Conservation (phyloP, 2,797 vertebrate species). For the Xiphophorus birchmanni region DNA sequence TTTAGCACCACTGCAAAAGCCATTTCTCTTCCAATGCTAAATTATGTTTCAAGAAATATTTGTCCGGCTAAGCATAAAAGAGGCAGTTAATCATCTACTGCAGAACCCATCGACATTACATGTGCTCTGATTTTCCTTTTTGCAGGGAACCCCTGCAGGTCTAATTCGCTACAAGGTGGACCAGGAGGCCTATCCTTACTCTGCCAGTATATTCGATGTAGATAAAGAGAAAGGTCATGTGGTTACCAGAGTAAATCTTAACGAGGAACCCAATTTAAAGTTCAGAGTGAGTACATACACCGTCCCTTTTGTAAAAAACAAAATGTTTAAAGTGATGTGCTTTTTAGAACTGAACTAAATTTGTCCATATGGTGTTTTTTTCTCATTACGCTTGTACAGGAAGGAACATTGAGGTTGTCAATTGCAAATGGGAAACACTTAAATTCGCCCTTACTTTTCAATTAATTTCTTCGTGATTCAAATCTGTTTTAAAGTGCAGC, state of each 20-base stretch:
- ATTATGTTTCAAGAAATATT: constrained; percentile 11
- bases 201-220: constrained; percentile 93
- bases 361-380: background rate
- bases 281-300: constrained; percentile 85
- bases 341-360: background rate
- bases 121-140: constrained; percentile 10
- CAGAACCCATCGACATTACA: constrained; percentile 4
- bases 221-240: constrained; percentile 88
- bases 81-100: constrained; percentile 10
- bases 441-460: background rate
- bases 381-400: background rate
- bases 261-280: constrained; percentile 92
- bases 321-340: background rate
- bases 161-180: constrained; percentile 90
- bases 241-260: constrained; percentile 93
- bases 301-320: background rate
- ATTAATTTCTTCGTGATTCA: background rate
- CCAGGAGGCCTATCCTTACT: constrained; percentile 86
- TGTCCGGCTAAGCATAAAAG: background rate
- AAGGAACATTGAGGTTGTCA: background rate
- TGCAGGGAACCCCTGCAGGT: constrained; percentile 89
- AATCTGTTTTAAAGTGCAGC: background rate
- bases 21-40: constrained; percentile 23
- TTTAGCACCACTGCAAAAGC: constrained; percentile 20
- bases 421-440: background rate